Percentiles rank a stretch among this genome's conserved stretches.
Evolutionary conservation across 1,140 invertebrate species (phyloP).

Genomic region (Potamilus streckersoni): DNA sequence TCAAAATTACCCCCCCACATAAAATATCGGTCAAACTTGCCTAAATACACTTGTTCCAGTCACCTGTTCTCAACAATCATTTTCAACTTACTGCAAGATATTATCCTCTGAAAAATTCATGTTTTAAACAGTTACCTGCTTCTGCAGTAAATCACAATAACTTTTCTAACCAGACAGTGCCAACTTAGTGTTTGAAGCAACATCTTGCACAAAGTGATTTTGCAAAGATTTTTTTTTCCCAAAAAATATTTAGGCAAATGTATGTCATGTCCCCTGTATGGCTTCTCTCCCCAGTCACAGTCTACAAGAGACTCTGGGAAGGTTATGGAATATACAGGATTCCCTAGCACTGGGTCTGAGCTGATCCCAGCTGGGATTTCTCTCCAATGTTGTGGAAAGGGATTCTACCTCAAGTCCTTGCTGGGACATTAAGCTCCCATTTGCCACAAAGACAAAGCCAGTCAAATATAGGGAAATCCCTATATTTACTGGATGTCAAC

Average conservation of each 20-base stretch:
- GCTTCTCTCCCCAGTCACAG: conserved; percentile 30
- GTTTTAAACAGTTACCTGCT: too few relatives aligned
- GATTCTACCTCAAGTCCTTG: conserved; percentile 28
- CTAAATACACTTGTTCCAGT: too few relatives aligned
- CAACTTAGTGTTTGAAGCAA: too few relatives aligned
- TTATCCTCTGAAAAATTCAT: conserved; percentile 11
- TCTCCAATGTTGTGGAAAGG: conserved; percentile 34
- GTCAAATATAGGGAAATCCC: conserved; percentile 7
- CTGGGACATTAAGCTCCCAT: conserved; percentile 26
- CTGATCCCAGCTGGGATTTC: conserved; percentile 10
- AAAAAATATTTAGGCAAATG: neutral
- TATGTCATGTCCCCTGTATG: conserved; percentile 24
- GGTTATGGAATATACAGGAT: conserved; percentile 35
- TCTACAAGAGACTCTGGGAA: conserved; percentile 27
- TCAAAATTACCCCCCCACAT: too few relatives aligned
- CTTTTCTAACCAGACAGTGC: too few relatives aligned
- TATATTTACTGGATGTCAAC: conserved; percentile 17
- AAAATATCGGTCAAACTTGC: too few relatives aligned
- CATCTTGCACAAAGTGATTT: too few relatives aligned
- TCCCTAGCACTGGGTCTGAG: conserved; percentile 11
- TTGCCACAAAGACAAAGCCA: conserved; percentile 18
- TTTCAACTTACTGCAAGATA: neutral
- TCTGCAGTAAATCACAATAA: too few relatives aligned
- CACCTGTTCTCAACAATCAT: too few relatives aligned
- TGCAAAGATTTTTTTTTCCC: too few relatives aligned